Evolutionary conservation across 2,797 vertebrate species (phyloP).

Genomic region (Gallinago stenura): DNA sequence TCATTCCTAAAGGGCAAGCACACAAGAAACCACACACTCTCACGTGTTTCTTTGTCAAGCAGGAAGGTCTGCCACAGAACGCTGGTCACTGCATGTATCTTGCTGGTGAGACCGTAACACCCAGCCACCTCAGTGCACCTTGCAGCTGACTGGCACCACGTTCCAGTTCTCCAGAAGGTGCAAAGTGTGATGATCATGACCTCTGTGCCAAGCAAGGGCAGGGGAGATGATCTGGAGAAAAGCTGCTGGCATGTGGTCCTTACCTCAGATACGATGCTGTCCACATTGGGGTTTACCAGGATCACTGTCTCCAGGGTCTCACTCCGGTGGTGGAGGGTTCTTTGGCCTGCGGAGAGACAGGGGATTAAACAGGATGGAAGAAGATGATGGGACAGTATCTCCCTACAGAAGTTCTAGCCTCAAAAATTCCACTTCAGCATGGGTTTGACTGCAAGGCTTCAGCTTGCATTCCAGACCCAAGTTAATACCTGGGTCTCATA

Average conservation of each 20-base stretch:
- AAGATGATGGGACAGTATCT: not conserved
- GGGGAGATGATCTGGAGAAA: not conserved
- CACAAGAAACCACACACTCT: no score
- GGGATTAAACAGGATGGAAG: not conserved
- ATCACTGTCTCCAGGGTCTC: conserved; percentile 90
- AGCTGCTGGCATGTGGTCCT: not conserved
- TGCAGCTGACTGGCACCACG: not conserved
- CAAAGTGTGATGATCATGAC: not conserved
- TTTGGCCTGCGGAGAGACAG: conserved; percentile 86
- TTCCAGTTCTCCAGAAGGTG: not conserved
- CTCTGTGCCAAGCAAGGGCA: not conserved
- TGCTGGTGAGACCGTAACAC: not conserved
- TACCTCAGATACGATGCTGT: conserved; percentile 89
- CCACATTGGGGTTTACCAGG: conserved; percentile 91
- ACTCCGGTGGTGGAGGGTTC: conserved; percentile 90
- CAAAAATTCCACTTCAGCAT: not conserved
- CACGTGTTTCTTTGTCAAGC: not conserved
- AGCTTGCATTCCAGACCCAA: not conserved
- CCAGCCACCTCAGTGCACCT: not conserved
- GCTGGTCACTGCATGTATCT: not conserved
- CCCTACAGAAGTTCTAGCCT: not conserved
- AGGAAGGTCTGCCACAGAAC: not conserved
- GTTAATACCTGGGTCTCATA: not conserved
- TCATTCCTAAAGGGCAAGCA: not conserved
- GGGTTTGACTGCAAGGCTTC: not conserved